Evolutionary conservation across 2,113 vertebrate species (phyloP).

Genomic region (Tringa solitaria): DNA sequence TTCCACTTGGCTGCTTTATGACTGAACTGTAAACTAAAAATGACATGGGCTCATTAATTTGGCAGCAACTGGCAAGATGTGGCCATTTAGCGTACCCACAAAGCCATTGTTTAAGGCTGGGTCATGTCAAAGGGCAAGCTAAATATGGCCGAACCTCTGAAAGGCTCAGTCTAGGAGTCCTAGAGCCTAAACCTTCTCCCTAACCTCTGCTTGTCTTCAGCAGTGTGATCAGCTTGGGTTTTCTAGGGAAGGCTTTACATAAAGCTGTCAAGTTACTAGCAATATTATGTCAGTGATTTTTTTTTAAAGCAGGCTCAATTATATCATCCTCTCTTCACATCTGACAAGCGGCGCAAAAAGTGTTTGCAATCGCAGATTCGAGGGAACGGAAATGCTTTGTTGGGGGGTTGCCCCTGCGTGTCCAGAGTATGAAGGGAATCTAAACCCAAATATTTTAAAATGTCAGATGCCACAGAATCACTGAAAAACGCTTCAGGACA

Average conservation of each 20-base stretch:
- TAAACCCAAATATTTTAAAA: background rate
- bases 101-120: conserved; percentile 81
- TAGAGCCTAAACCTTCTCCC: conserved; percentile 66
- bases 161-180: conserved; percentile 67
- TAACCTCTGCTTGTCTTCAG: conserved; percentile 62
- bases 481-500: background rate
- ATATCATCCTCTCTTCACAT: conserved; percentile 67
- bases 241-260: conserved; percentile 58
- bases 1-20: conserved; percentile 84
- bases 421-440: background rate
- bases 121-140: conserved; percentile 84
- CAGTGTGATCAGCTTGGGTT: conserved; percentile 59
- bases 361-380: background rate
- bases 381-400: background rate
- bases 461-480: background rate
- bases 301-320: conserved; percentile 63
- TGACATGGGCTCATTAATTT: conserved; percentile 89
- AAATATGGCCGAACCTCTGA: conserved; percentile 75
- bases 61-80: conserved; percentile 81
- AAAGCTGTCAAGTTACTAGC: conserved; percentile 72
- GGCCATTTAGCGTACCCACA: conserved; percentile 79
- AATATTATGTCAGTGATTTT: conserved; percentile 72
- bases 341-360: conserved; percentile 11
- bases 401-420: background rate
- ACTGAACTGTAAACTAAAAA: conserved; percentile 83